Base-by-base conservation (phyloP, 2,888 invertebrate species). In the Polyommatus icarus region DNA sequence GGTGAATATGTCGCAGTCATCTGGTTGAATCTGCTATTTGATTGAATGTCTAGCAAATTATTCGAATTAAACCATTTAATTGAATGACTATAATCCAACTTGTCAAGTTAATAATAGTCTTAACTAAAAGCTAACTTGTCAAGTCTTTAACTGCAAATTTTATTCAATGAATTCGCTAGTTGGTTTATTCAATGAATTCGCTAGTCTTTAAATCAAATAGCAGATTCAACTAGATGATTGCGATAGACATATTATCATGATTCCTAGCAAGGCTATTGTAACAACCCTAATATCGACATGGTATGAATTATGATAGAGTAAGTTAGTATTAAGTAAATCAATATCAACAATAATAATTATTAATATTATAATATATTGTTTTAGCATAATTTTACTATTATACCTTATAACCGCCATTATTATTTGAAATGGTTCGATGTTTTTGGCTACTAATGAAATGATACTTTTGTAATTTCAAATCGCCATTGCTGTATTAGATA, bases 261-360 rank as follows among this genome's bases (percentile, higher is more conserved):
- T 20, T 10, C 8, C 61, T 61, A 20, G 67, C 18, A 67, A 24
- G 10, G 61, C 59, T 20, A 59, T 46, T 59, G n/a, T n/a, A 8
- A 10, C 24, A 61, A 24, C 61, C 24, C 10, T 20, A 24, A 20
- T 61, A 61, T 24, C 3, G 20, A 10, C 15, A 67, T 20, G 12
- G 15, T 32, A 67, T 12, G 24, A 24, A 24, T 24, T 24, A 24
- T 24, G 29, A 29, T 20, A 15, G 67, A 67, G 24, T 46, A 46
- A 46, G 10, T 24, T 67, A 67, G 18, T 67, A 6, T 29, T 67
- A 67, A 67, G 67, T 67, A 67, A 67, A 67, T 67, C 29, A 29
- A 67, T 67, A 67, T 18, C 32, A 67, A 67, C 67, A 67, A 61
- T 15, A 67, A 67, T 29, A 67, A 61, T 15, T 67, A 67, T n/a